Conservation (phyloP, 1,140 invertebrate species). For the Metopolophium dirhodum region DNA sequence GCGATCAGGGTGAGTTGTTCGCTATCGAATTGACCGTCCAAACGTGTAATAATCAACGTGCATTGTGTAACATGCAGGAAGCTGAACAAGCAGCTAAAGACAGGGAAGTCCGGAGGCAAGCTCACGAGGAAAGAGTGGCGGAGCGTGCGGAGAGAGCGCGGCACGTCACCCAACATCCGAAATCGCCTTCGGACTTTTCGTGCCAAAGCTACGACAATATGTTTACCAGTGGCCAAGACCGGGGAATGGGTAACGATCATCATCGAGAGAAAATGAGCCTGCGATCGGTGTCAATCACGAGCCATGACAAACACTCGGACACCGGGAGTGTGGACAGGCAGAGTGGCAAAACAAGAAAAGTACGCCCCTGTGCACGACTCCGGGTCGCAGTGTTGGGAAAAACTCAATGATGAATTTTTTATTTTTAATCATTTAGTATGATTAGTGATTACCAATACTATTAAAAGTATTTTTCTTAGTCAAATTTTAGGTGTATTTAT, state of each 20-base stretch:
- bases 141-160: constrained; percentile 71
- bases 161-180: constrained; percentile 72
- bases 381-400: neutral
- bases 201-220: constrained; percentile 85
- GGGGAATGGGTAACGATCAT: constrained; percentile 84
- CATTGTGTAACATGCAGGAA: constrained; percentile 67
- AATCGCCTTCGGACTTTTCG: constrained; percentile 88
- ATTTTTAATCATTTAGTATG: neutral
- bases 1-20: constrained; percentile 76
- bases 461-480: neutral
- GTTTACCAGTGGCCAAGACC: constrained; percentile 82
- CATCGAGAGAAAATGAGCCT: constrained; percentile 89
- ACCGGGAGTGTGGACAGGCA: constrained; percentile 63
- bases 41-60: neutral
- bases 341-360: constrained; percentile 77
- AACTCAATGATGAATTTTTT: neutral
- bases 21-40: neutral
- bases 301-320: constrained; percentile 72
- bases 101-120: constrained; percentile 68
- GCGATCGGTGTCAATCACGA: constrained; percentile 80
- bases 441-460: too few relatives aligned
- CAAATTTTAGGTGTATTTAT: neutral
- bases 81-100: constrained; percentile 81
- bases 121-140: constrained; percentile 61
- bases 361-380: constrained; percentile 69